A percentile compares a stretch with the other conserved stretches of the same genome.
Evolutionary conservation across 1,140 invertebrate genomes (phyloP).

Genomic region (Harlomillsia oculata): DNA sequence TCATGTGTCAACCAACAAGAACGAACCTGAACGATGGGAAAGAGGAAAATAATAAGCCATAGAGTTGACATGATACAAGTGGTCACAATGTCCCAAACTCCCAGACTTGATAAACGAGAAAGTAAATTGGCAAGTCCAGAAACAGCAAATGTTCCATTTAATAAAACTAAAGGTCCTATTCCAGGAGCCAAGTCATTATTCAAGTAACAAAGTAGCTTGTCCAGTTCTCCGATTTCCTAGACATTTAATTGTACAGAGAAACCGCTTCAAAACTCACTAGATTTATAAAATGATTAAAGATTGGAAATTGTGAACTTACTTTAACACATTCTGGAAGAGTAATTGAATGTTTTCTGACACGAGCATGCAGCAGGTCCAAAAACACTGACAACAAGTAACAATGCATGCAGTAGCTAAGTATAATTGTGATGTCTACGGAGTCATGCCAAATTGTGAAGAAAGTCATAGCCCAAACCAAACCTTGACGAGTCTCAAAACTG

Average conservation of each 20-base stretch:
- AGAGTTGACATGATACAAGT: slow-evolving; percentile 50
- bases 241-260: slow-evolving; percentile 14
- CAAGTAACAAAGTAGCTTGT: slow-evolving; percentile 60
- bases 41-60: slow-evolving; percentile 56
- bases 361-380: slow-evolving; percentile 56
- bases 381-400: slow-evolving; percentile 63
- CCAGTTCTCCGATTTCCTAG: slow-evolving; percentile 63
- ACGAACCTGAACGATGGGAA: slow-evolving; percentile 58
- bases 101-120: slow-evolving; percentile 50
- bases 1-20: slow-evolving; percentile 16
- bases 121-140: slow-evolving; percentile 56
- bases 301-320: slow-evolving; percentile 42
- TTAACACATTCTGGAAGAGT: slow-evolving; percentile 64
- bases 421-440: slow-evolving; percentile 63
- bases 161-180: slow-evolving; percentile 61
- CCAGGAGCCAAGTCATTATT: slow-evolving; percentile 61
- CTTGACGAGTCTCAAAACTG: too few species aligned
- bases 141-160: slow-evolving; percentile 59
- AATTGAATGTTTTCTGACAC: slow-evolving; percentile 58
- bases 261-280: slow-evolving; percentile 28
- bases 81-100: slow-evolving; percentile 48
- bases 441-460: slow-evolving; percentile 62
- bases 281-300: neutral
- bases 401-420: slow-evolving; percentile 67
- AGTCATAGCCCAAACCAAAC: slow-evolving; percentile 52